These are phyloP conservation scores for Xanthia icteritia DNA, from an alignment of 2,888 invertebrate species.

Conservation along the genomic window DNA sequence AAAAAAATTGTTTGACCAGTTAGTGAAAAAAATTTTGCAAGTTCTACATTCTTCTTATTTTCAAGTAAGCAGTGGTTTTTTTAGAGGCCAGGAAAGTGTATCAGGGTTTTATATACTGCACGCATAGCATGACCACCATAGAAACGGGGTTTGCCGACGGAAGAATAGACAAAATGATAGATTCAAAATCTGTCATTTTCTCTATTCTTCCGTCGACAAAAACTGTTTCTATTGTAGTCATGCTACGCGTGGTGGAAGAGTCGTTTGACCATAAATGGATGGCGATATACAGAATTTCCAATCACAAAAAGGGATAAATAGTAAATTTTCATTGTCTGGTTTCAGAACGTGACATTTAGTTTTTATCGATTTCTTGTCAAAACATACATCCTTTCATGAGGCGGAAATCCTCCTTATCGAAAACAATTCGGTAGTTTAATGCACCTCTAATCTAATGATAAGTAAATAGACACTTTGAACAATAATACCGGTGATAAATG, in stretches of 20 bases:
- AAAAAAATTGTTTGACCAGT: no score
- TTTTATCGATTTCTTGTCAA: constrained; percentile 22
- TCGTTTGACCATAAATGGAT: neutral
- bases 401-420: constrained; percentile 37
- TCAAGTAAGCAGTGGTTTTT: neutral
- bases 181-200: no score
- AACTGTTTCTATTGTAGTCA: no score
- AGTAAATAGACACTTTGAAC: constrained; percentile 42
- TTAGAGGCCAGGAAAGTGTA: neutral
- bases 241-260: neutral
- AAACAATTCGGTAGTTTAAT: constrained; percentile 35
- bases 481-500: constrained; percentile 26
- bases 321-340: neutral
- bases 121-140: no score
- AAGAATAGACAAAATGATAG: no score
- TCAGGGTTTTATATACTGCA: neutral
- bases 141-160: no score
- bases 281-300: neutral
- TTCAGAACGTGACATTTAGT: neutral
- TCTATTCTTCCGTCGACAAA: no score
- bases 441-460: constrained; percentile 45
- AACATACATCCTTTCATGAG: constrained; percentile 10
- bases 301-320: neutral
- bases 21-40: no score
- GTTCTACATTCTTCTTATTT: no score